A percentile compares a stretch with the other conserved stretches of the same genome.
Evolutionary conservation across 2,113 vertebrate genomes (phyloP).

Genomic region (Tauraco erythrolophus): DNA sequence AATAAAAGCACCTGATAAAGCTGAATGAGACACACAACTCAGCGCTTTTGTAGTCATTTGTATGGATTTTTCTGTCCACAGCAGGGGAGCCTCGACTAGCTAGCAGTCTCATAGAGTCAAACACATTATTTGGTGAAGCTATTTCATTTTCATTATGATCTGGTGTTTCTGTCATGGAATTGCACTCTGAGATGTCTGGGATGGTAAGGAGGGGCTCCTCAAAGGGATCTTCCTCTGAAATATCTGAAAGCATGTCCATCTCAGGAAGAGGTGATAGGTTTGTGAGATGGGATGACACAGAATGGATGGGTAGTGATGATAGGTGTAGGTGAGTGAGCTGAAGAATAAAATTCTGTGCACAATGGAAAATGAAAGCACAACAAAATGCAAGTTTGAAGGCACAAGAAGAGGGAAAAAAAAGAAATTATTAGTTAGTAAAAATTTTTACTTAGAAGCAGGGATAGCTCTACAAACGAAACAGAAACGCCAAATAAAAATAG

Average conservation of each 20-base stretch:
- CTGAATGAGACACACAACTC: constrained; percentile 67
- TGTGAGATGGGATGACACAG: constrained; percentile 77
- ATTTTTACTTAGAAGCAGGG: constrained; percentile 45
- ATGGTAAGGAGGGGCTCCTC: constrained; percentile 66
- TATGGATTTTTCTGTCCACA: constrained; percentile 3
- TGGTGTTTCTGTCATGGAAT: constrained; percentile 23
- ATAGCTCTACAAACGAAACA: neutral
- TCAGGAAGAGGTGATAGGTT: constrained; percentile 85
- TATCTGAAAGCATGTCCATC: constrained; percentile 88
- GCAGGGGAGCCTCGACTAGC: constrained; percentile 11
- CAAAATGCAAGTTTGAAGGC: constrained; percentile 57
- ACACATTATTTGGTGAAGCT: neutral
- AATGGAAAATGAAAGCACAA: constrained; percentile 49
- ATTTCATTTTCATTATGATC: neutral
- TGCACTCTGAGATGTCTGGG: constrained; percentile 52
- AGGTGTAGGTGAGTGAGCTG: constrained; percentile 82
- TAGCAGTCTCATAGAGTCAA: neutral
- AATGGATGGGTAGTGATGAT: constrained; percentile 79
- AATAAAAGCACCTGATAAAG: constrained; percentile 71
- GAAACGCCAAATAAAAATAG: constrained; percentile 18
- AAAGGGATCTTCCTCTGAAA: constrained; percentile 87
- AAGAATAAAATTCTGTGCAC: constrained; percentile 42
- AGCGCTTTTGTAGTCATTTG: constrained; percentile 1
- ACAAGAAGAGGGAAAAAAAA: constrained; percentile 66
- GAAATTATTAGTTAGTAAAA: constrained; percentile 80